Conservation (phyloP, 2,113 vertebrate genomes). For the Platysteira castanea region DNA sequence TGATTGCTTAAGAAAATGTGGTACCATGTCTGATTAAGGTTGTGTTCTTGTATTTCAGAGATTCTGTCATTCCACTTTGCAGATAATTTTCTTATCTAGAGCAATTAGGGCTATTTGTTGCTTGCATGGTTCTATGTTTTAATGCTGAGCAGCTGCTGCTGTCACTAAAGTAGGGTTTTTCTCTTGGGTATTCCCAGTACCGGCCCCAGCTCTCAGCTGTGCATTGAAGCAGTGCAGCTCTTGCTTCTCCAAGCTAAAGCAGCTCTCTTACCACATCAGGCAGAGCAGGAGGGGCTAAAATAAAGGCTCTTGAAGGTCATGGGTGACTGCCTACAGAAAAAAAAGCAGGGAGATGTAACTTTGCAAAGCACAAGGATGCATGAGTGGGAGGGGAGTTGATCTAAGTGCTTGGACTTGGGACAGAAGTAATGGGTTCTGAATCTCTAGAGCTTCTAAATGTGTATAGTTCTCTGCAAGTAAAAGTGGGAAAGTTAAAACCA, state of each 20-base stretch:
- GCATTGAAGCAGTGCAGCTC: not conserved
- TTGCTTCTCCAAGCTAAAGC: not conserved
- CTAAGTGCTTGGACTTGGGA: not conserved
- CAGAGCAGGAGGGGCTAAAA: not conserved
- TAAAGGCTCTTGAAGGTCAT: not conserved
- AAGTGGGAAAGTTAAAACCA: not conserved
- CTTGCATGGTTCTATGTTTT: not conserved
- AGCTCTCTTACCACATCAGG: not conserved
- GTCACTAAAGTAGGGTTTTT: not conserved
- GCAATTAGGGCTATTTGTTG: not conserved
- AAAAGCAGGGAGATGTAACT: not conserved
- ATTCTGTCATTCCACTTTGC: not conserved
- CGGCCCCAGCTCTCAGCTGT: not conserved
- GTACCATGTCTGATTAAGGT: not conserved
- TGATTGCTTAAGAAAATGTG: not conserved
- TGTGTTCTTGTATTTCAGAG: not conserved
- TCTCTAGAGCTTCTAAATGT: not conserved
- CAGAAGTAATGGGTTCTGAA: not conserved
- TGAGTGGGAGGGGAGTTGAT: not conserved
- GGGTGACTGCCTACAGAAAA: not conserved
- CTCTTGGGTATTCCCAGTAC: not conserved
- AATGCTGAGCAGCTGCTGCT: not conserved
- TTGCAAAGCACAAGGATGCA: not conserved
- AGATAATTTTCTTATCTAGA: slow-evolving; percentile 2
- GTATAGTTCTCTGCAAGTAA: not conserved